Evolutionary conservation across 2,113 vertebrate genomes (phyloP).

Genomic region (Charina bottae): DNA sequence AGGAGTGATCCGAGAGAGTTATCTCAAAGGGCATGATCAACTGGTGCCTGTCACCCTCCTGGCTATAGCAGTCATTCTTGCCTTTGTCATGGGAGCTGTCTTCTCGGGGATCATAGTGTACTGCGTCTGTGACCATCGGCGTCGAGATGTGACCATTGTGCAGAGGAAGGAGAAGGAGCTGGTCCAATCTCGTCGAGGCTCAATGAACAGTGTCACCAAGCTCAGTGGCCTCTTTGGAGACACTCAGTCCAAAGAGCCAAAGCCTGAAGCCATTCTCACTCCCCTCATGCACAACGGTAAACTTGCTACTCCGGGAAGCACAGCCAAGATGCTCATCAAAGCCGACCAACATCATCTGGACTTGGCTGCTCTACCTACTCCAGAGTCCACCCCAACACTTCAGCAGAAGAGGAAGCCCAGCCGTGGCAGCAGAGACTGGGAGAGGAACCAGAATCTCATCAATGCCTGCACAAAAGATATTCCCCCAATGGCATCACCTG

Average conservation of each 20-base stretch:
- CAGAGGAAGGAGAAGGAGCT: slow-evolving; percentile 92
- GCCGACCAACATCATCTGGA: slow-evolving; percentile 97
- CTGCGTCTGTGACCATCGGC: slow-evolving; percentile 93
- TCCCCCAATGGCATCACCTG: slow-evolving; percentile 83
- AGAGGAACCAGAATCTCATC: slow-evolving; percentile 96
- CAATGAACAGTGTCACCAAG: slow-evolving; percentile 97
- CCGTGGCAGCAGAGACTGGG: slow-evolving; percentile 94
- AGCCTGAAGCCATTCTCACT: slow-evolving; percentile 91
- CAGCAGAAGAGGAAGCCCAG: slow-evolving; percentile 94
- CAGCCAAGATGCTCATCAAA: slow-evolving; percentile 92
- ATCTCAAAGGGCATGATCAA: slow-evolving; percentile 94
- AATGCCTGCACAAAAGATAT: slow-evolving; percentile 97
- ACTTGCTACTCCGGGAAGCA: slow-evolving; percentile 80
- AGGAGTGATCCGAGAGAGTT: slow-evolving; percentile 98
- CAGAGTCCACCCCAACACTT: slow-evolving; percentile 92
- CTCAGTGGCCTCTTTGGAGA: slow-evolving; percentile 94
- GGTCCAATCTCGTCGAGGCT: slow-evolving; percentile 85
- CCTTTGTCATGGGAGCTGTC: slow-evolving; percentile 95
- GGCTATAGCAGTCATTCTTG: slow-evolving; percentile 95
- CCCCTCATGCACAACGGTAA: slow-evolving; percentile 97
- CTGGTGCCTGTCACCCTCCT: slow-evolving; percentile 94
- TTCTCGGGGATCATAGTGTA: slow-evolving; percentile 96
- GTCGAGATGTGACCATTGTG: slow-evolving; percentile 82
- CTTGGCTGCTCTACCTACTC: slow-evolving; percentile 90
- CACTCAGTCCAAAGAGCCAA: slow-evolving; percentile 91